Percentiles rank a stretch among this genome's conserved stretches.
Evolutionary conservation across 2,113 vertebrate genomes (phyloP).

Genomic region (Bubo blakistoni): DNA sequence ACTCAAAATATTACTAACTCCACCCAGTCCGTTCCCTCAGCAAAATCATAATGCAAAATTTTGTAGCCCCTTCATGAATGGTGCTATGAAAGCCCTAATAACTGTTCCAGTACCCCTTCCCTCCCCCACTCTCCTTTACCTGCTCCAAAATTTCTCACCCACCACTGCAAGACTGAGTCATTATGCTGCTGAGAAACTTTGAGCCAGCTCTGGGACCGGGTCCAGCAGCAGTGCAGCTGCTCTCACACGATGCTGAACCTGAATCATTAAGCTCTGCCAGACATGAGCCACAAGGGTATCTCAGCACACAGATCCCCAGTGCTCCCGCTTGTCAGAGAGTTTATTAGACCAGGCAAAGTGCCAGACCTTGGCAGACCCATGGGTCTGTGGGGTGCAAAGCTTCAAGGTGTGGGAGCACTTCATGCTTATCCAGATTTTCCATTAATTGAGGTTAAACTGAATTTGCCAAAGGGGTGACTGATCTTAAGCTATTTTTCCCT

Average conservation of each 20-base stretch:
- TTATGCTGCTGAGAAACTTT: constrained; percentile 26
- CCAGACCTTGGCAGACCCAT: constrained; percentile 42
- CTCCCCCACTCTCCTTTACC: constrained; percentile 5
- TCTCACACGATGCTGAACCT: constrained; percentile 47
- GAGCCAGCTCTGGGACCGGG: constrained; percentile 40
- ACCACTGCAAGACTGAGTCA: constrained; percentile 50
- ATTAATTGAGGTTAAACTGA: constrained; percentile 35
- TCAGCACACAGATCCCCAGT: constrained; percentile 1
- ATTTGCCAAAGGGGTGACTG: constrained; percentile 20
- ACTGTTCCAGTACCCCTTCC: neutral
- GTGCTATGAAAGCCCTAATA: accelerated
- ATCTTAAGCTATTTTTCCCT: constrained; percentile 1
- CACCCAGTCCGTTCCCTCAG: neutral
- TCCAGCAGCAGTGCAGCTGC: constrained; percentile 56
- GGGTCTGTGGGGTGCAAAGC: constrained; percentile 6
- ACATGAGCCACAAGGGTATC: constrained; percentile 46
- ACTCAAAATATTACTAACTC: neutral
- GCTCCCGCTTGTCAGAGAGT: constrained; percentile 1
- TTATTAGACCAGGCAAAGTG: constrained; percentile 50
- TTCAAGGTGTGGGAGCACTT: constrained; percentile 31
- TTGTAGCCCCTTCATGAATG: neutral
- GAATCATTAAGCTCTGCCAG: constrained; percentile 50
- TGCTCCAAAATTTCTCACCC: constrained; percentile 43
- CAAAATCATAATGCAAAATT: neutral
- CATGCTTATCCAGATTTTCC: constrained; percentile 26